Evolutionary conservation across 2,888 invertebrate genomes (phyloP), one percentile per base, ranked within the genome.

Genomic region (Polydrusus pterygomalis): DNA sequence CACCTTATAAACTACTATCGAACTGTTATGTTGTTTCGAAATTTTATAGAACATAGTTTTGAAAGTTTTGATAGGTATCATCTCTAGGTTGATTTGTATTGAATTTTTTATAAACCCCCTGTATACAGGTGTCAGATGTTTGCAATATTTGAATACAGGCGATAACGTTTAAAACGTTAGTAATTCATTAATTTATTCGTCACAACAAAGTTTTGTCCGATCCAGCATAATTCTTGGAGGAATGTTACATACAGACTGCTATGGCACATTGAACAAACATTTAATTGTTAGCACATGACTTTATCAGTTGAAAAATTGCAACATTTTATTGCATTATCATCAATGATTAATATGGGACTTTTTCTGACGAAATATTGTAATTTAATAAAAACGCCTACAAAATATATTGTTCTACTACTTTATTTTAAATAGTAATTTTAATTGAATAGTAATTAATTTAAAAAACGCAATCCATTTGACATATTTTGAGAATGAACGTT

Each of bases 221-320:
- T 56, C 9, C 2, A 34, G 30, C 58, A 38, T 11, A 60, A 38
- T 60, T 54, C 58, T 60, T 60, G 25, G 25, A 25, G 25, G 5
- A 25, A 25, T 25, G 25, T 25, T 3, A 34, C 30, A 30, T 6
- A 6, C 34, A 10, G 34, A 25, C 25, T 25, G 34, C 34, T 34
- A 1, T 34, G 49, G 15, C 20, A 8, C 54, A 0, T 34, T 15
- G 56, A 6, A 34, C 34, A 56, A 30, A 60, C 58, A 60, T 60
- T 40, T 17, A 11, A 60, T 38, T 58, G 58, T 58, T 60, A 40
- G 17, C 10, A 38, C 58, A 60, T 17, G 38, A 5, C 58, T 60
- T n/a, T 60, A 60, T 60, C 58, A 18, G 58, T 17, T 6, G 7
- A 34, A 8, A 17, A 60, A 38, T 38, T 60, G 58, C 58, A 60